Evolutionary conservation across 2,113 vertebrate species (phyloP).

Genomic region (Ovis canadensis): DNA sequence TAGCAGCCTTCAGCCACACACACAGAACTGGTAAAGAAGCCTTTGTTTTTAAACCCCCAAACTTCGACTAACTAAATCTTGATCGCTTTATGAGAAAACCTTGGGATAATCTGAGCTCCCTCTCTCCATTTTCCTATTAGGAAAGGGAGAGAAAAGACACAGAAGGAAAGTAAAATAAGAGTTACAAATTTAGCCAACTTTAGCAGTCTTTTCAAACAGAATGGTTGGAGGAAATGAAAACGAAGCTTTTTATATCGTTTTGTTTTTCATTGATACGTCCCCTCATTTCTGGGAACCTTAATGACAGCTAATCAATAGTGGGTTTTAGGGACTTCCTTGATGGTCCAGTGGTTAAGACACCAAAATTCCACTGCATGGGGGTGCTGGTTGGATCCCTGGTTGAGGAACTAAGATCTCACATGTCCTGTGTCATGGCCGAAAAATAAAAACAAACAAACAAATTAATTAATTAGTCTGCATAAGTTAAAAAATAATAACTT

Average conservation of each 20-base stretch:
- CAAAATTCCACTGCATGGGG: not conserved
- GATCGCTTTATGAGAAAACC: not conserved
- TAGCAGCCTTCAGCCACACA: not conserved
- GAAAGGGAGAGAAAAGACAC: not conserved
- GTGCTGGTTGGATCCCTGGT: not conserved
- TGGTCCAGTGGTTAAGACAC: not conserved
- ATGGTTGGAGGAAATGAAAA: not conserved
- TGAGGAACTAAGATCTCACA: not conserved
- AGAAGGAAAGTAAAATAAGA: not conserved
- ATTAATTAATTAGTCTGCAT: not conserved
- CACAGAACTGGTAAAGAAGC: not conserved
- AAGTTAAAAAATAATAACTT: not conserved
- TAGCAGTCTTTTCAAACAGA: not conserved
- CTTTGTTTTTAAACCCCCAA: not conserved
- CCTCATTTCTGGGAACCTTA: not conserved
- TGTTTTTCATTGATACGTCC: not conserved
- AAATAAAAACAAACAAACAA: not conserved
- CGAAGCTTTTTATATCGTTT: not conserved
- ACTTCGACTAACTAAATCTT: not conserved
- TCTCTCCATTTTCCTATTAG: not conserved
- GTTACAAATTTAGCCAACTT: not conserved
- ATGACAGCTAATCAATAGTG: not conserved
- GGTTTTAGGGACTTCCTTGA: not conserved
- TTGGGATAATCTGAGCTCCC: not conserved
- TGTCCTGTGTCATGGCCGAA: fast-evolving